phyloP scores from a whole-genome alignment of 2,888 invertebrate genomes.

The Pyralis farinalis region DNA sequence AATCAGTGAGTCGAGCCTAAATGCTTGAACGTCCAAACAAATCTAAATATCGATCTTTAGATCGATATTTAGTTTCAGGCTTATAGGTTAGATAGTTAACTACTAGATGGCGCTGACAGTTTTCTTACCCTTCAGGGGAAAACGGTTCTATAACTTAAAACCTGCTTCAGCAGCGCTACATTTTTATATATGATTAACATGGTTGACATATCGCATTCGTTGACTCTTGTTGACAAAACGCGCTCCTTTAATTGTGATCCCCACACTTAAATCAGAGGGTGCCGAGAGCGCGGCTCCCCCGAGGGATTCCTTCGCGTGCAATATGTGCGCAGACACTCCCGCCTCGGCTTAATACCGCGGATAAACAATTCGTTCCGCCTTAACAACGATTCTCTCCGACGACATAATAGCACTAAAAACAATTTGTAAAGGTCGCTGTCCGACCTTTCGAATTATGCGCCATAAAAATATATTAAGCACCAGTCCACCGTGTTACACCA shows the following conservation, averaged over 20 bases:
- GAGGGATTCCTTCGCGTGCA: constrained; percentile 42
- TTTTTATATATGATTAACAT: constrained; percentile 29
- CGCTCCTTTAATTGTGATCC: constrained; percentile 61
- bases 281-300: constrained; percentile 24
- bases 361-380: constrained; percentile 70
- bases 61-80: too few relatives aligned
- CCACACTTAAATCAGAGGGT: constrained; percentile 42
- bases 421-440: constrained; percentile 51
- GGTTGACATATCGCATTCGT: constrained; percentile 26
- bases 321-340: constrained; percentile 60
- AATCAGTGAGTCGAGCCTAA: too few relatives aligned
- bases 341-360: constrained; percentile 58
- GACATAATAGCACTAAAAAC: constrained; percentile 56
- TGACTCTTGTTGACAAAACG: constrained; percentile 52
- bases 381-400: constrained; percentile 57
- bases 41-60: too few relatives aligned
- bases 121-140: too few relatives aligned
- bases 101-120: too few relatives aligned
- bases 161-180: too few relatives aligned
- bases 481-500: constrained; percentile 24
- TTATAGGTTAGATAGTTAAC: too few relatives aligned
- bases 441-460: constrained; percentile 37
- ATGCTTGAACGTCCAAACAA: too few relatives aligned
- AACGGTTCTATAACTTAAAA: too few relatives aligned
- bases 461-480: constrained; percentile 28